These are phyloP conservation scores for Gambelia wislizenii DNA, from an alignment of 2,797 vertebrate species.

Conservation along the genomic window DNA sequence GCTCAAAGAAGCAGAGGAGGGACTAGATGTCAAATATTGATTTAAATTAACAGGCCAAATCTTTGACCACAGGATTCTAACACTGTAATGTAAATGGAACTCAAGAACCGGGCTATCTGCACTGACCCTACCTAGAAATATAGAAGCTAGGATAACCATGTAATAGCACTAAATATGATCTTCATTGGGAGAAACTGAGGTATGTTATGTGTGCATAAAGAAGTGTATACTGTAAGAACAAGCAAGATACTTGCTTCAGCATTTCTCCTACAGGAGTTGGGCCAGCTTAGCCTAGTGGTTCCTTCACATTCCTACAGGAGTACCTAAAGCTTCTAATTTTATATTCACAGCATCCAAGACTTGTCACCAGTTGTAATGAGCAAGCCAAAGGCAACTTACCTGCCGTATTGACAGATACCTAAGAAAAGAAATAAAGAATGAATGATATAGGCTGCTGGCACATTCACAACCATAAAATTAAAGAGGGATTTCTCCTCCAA, in stretches of 20 bases:
- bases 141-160: background rate
- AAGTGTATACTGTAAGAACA: background rate
- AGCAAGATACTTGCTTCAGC: background rate
- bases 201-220: background rate
- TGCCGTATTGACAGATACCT: slow-evolving; percentile 98
- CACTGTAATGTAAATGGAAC: background rate
- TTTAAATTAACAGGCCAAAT: too few relatives aligned
- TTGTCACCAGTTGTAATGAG: background rate
- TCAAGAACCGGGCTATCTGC: background rate
- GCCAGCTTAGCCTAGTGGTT: too few relatives aligned
- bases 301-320: too few relatives aligned
- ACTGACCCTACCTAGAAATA: background rate
- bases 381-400: slow-evolving; percentile 80
- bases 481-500: background rate
- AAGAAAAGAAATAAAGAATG: slow-evolving; percentile 69
- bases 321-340: background rate
- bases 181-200: background rate
- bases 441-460: background rate
- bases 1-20: background rate
- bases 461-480: background rate
- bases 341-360: background rate
- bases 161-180: background rate
- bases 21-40: background rate
- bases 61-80: too few relatives aligned
- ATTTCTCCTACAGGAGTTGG: background rate